Evolutionary conservation across 2,113 vertebrate genomes (phyloP).

Genomic region (Paralichthys olivaceus): DNA sequence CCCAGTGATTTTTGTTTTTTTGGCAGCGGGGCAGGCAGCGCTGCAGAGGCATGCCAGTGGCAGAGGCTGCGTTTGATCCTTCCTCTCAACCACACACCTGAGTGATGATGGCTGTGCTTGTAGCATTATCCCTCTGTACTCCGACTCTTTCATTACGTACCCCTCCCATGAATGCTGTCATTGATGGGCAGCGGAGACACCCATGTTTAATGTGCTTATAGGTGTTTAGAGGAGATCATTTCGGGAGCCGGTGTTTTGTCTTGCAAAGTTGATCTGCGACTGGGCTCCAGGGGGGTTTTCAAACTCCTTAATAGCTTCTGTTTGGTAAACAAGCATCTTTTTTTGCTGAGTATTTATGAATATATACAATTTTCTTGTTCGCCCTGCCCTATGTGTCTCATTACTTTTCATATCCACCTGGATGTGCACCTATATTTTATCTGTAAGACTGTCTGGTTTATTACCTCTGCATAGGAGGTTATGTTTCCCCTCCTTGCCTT

Average conservation of each 20-base stretch:
- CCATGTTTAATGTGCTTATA: slow-evolving; percentile 80
- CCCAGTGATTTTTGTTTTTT: slow-evolving; percentile 64
- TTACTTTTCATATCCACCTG: slow-evolving; percentile 1
- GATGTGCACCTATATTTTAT: not conserved
- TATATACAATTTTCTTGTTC: slow-evolving; percentile 24
- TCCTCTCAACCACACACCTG: slow-evolving; percentile 78
- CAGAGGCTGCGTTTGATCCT: slow-evolving; percentile 76
- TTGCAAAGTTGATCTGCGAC: slow-evolving; percentile 57
- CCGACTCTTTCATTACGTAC: slow-evolving; percentile 76
- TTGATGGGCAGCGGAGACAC: slow-evolving; percentile 76
- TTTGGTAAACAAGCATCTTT: slow-evolving; percentile 58
- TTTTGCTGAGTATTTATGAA: slow-evolving; percentile 34
- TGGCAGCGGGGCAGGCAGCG: slow-evolving; percentile 63
- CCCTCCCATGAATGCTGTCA: slow-evolving; percentile 73
- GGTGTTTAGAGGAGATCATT: slow-evolving; percentile 76
- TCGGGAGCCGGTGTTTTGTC: slow-evolving; percentile 74
- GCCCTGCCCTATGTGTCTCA: slow-evolving; percentile 13
- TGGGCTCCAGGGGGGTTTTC: slow-evolving; percentile 38
- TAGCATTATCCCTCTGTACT: slow-evolving; percentile 76
- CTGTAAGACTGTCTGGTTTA: slow-evolving; percentile 10
- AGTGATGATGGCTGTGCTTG: slow-evolving; percentile 81
- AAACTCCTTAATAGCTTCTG: slow-evolving; percentile 67
- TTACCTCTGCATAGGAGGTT: not conserved
- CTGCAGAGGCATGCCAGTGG: slow-evolving; percentile 76
- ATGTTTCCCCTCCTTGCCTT: too few species aligned